Evolutionary conservation across 2,797 vertebrate species (phyloP).

Genomic region (Oreochromis grahami): DNA sequence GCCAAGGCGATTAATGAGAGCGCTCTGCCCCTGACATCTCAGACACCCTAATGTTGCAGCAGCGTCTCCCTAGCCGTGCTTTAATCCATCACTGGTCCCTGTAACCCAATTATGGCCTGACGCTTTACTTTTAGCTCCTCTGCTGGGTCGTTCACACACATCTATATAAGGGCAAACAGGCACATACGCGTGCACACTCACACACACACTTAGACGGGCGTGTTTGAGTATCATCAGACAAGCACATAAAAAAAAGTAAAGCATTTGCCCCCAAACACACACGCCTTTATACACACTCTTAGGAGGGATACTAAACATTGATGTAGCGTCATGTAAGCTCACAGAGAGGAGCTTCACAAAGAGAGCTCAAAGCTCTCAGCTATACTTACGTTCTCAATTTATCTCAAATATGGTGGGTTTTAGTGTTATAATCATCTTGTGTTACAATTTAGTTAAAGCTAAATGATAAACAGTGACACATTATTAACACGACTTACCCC

Average conservation of each 20-base stretch:
- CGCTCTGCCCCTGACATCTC: constrained; percentile 80
- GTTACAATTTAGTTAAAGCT: background rate
- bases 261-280: background rate
- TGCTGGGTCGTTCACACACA: constrained; percentile 72
- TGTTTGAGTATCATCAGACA: constrained; percentile 9
- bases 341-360: background rate
- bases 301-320: background rate
- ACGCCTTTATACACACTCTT: background rate
- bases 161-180: constrained; percentile 68
- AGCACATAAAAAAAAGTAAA: background rate
- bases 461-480: background rate
- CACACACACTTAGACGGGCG: background rate
- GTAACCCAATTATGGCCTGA: constrained; percentile 82
- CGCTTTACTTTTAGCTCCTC: constrained; percentile 77
- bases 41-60: constrained; percentile 81
- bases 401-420: background rate
- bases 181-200: constrained; percentile 14
- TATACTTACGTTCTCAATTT: background rate
- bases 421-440: background rate
- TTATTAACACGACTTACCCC: background rate
- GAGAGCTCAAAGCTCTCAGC: background rate
- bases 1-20: constrained; percentile 80
- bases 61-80: constrained; percentile 77
- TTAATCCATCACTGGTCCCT: constrained; percentile 81
- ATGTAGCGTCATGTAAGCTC: background rate